Evolutionary conservation across 2,113 vertebrate genomes (phyloP).

Genomic region (Cephalopterus ornatus): DNA sequence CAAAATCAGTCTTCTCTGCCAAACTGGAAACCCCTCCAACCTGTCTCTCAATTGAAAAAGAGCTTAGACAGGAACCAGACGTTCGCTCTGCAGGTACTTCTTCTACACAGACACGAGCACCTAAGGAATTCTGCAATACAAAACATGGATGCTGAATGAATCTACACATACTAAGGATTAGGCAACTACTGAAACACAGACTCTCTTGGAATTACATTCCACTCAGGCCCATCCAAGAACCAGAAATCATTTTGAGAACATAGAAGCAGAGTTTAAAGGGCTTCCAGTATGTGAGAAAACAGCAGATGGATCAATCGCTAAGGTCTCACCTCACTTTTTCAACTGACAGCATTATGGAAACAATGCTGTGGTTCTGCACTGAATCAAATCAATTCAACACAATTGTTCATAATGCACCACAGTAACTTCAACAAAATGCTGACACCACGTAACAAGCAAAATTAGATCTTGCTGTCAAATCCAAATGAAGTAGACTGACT

Average conservation of each 20-base stretch:
- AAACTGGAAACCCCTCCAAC: conserved; percentile 24
- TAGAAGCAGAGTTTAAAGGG: neutral
- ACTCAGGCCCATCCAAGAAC: neutral
- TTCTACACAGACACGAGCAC: conserved; percentile 45
- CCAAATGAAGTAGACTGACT: neutral
- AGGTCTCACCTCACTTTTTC: neutral
- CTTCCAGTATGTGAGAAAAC: neutral
- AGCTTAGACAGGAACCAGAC: conserved; percentile 42
- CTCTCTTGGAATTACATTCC: neutral
- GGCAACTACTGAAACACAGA: neutral
- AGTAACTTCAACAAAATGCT: neutral
- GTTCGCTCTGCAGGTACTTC: neutral
- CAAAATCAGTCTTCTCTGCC: neutral
- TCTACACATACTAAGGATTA: neutral
- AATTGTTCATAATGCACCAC: neutral
- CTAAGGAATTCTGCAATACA: conserved; percentile 55
- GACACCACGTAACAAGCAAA: neutral
- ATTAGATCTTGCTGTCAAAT: neutral
- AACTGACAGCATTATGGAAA: neutral
- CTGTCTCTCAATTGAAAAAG: conserved; percentile 41
- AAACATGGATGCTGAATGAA: conserved; percentile 37
- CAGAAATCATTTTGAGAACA: neutral
- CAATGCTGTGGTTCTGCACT: neutral
- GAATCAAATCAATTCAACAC: neutral
- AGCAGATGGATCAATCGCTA: neutral